Evolutionary conservation across 2,888 invertebrate species (phyloP).

Genomic region (Teinopalpus imperialis): DNA sequence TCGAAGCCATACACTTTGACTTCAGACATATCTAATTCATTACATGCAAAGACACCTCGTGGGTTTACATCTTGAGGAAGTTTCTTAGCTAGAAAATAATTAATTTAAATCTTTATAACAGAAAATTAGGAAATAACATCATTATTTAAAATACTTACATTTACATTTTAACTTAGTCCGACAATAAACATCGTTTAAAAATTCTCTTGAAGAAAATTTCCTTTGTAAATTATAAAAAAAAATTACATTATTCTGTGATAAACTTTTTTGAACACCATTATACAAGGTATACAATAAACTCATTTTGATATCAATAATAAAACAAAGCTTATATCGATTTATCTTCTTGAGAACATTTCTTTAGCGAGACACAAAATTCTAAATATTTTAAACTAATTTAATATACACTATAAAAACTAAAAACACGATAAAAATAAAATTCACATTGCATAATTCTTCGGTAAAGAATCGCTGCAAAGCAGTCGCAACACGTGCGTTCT

Average conservation of each 20-base stretch:
- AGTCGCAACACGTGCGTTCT: constrained; percentile 18
- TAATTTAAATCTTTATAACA: constrained; percentile 3
- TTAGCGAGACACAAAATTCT: not conserved
- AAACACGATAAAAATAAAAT: constrained; percentile 17
- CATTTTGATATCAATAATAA: constrained; percentile 34
- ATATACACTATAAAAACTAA: constrained; percentile 21
- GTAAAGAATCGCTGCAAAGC: constrained; percentile 3
- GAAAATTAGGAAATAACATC: constrained; percentile 10
- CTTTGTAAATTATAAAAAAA: constrained; percentile 37
- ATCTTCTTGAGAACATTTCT: not conserved
- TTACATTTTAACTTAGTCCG: constrained; percentile 86
- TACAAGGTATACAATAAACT: constrained; percentile 43
- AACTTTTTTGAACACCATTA: constrained; percentile 45
- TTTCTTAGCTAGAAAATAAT: constrained; percentile 87
- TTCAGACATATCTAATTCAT: constrained; percentile 94
- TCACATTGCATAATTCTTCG: constrained; percentile 29
- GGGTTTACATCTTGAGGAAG: constrained; percentile 93
- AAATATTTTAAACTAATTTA: constrained; percentile 1
- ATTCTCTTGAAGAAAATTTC: constrained; percentile 63
- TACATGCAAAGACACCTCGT: constrained; percentile 96
- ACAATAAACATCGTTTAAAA: constrained; percentile 83
- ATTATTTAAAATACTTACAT: constrained; percentile 84
- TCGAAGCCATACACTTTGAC: constrained; percentile 98
- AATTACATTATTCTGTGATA: constrained; percentile 41
- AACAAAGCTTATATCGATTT: not conserved